These are phyloP conservation scores for Oikopleura dioica DNA, from an alignment of 23 tunicate species.

Conservation along the genomic window DNA sequence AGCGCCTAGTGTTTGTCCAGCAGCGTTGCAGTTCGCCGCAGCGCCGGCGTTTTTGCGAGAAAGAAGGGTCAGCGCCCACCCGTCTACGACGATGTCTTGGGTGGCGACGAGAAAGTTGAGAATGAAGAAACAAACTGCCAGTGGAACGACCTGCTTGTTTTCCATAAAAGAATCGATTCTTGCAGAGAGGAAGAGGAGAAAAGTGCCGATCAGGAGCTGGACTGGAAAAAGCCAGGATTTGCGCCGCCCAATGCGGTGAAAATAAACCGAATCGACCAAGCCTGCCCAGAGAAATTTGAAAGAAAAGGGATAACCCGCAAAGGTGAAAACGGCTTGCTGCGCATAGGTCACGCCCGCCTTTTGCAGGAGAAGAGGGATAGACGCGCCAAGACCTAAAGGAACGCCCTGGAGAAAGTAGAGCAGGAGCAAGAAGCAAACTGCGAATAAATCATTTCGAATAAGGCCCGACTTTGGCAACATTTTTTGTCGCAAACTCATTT, in stretches of 20 bases:
- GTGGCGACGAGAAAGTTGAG: slow-evolving; percentile 13
- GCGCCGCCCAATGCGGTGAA: background rate
- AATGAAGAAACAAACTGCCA: slow-evolving; percentile 4
- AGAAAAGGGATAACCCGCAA: background rate
- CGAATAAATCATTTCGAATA: background rate
- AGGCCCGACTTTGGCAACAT: too few species aligned
- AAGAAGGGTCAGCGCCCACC: slow-evolving; percentile 9
- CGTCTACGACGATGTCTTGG: slow-evolving; percentile 10
- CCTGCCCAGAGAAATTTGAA: slow-evolving; percentile 7
- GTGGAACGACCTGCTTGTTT: background rate
- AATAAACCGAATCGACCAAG: background rate
- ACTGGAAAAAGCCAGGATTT: slow-evolving; percentile 13
- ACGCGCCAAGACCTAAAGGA: background rate
- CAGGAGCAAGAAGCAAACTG: background rate
- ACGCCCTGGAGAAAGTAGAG: slow-evolving; percentile 6
- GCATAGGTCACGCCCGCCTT: background rate
- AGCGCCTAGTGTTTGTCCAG: background rate
- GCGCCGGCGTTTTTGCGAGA: background rate
- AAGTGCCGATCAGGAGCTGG: background rate
- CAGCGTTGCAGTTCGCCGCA: slow-evolving; percentile 13
- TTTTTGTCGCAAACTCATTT: too few species aligned
- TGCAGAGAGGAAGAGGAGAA: background rate
- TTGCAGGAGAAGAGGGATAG: slow-evolving; percentile 5
- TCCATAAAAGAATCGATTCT: background rate
- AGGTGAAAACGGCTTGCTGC: background rate